Base-by-base conservation (phyloP, 1,140 invertebrate genomes). In the Eufriesea mexicana region DNA sequence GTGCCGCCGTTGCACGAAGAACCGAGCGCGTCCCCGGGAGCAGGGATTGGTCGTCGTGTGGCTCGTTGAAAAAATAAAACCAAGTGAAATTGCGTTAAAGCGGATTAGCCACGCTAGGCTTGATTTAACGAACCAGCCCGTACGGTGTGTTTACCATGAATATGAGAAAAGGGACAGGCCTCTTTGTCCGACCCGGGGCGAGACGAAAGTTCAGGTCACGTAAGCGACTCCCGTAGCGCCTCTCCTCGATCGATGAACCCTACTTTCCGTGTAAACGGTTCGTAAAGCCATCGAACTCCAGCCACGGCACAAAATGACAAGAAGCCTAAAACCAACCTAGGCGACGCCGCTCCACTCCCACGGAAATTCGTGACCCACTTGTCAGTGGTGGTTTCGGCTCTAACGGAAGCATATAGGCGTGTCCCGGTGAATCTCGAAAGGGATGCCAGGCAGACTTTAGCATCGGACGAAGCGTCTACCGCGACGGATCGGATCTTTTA, bases 81-180 rank as follows among this genome's bases (percentile, higher is more conserved):
- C 86, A 73, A 79, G 87, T 73, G 87, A 88, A 88, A 88, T 88
- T 88, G 86, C 87, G 84, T 88, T 88, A 88, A 83, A 83, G 66
- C 86, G 84, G 64, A 80, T 88, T 88, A 88, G 66, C 87, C 67
- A 88, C 87, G 87, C 23, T 73, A 85, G 75, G 86, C 61, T 89
- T 89, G 86, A 89, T 83, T 85, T 88, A 88, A 89, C 87, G 86
- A 88, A 74, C 75, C 83, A 51, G 28, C 77, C 45, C 35, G 51
- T 75, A 72, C 81, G 75, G 54, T 62, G 18, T 79, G 86, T 88
- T 89, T 88, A 85, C 79, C 86, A 75, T 88, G 87, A 89, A 88
- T 89, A 85, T 89, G 84, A 83, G 84, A 83, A 85, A 83, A 75
- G 79, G 86, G 59, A 76, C 87, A 28, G 14, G 28, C 23, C 86